phyloP scores from a whole-genome alignment of 2,113 vertebrate species.

The Polypterus senegalus region DNA sequence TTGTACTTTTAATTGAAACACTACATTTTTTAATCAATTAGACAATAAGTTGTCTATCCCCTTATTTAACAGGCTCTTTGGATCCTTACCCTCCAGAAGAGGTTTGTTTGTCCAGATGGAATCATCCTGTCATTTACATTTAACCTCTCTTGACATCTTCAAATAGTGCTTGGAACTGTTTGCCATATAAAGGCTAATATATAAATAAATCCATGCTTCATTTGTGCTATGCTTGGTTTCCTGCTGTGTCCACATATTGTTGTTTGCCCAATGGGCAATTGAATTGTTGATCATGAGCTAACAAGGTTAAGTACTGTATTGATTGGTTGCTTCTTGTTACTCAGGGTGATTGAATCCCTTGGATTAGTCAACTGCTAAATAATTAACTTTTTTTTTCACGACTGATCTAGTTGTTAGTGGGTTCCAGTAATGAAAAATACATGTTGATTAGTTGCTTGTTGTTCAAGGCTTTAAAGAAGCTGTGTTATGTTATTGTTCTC shows the following conservation, averaged over 20 bases:
- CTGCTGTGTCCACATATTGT: conserved; percentile 15
- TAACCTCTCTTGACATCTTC: conserved; percentile 49
- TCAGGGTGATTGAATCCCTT: conserved; percentile 36
- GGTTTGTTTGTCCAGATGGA: conserved; percentile 55
- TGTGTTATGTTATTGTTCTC: not conserved
- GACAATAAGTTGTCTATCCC: conserved; percentile 62
- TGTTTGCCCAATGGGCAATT: conserved; percentile 11
- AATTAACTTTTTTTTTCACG: conserved; percentile 14
- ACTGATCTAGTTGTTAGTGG: conserved; percentile 14
- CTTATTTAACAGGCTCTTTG: conserved; percentile 57
- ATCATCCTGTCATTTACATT: conserved; percentile 56
- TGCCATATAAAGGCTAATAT: not conserved
- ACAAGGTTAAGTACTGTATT: conserved; percentile 33
- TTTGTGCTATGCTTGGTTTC: not conserved
- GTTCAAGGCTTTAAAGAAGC: not conserved
- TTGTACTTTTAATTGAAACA: conserved; percentile 92
- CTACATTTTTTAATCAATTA: conserved; percentile 78
- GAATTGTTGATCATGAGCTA: conserved; percentile 16
- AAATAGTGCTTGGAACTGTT: conserved; percentile 24
- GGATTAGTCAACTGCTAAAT: conserved; percentile 30
- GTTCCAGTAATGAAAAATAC: conserved; percentile 18
- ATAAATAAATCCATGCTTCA: not conserved
- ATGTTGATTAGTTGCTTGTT: conserved; percentile 15
- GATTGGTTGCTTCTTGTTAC: conserved; percentile 29
- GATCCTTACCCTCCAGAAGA: conserved; percentile 50